A percentile compares a stretch with the other conserved stretches of the same genome.
These are phyloP conservation scores for fruit fly (Drosophila melanogaster) DNA, from an alignment of 1,140 invertebrate species.

Conservation along the genomic window Release_6_plus_ISO1_MT NT_033777.3:5954501-5955000, in stretches of 20 bases:
- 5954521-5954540: no score
- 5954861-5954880: no score
- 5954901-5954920: no score
- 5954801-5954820: slow-evolving; percentile 5
- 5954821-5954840: not conserved
- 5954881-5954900: no score
- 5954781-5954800: slow-evolving; percentile 18
- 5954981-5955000: no score
- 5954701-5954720: slow-evolving; percentile 60
- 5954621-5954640: slow-evolving; percentile 18
- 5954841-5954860: no score
- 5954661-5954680: slow-evolving; percentile 48
- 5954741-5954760: slow-evolving; percentile 46
- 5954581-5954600: not conserved
- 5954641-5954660: slow-evolving; percentile 42
- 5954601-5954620: not conserved
- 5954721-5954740: slow-evolving; percentile 63
- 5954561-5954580: not conserved
- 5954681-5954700: slow-evolving; percentile 45
- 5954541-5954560: not conserved
- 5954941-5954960: no score
- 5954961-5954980: no score
- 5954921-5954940: no score
- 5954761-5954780: slow-evolving; percentile 42
- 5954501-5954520: no score